Conservation (phyloP, 2,797 vertebrate species). For the Coranthus polyacanthus region DNA sequence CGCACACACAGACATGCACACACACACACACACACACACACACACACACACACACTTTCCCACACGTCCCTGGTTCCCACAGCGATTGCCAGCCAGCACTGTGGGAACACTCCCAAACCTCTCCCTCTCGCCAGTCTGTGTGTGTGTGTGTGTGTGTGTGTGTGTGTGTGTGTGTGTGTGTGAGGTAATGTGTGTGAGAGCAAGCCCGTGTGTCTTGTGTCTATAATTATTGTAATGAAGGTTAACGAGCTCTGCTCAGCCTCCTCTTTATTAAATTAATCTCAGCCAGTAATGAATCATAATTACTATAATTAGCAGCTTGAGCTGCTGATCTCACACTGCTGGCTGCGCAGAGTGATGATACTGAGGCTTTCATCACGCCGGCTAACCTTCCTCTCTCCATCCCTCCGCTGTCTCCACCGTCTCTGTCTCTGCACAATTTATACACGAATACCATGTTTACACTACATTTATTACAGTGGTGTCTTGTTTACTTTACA, state of each 20-base stretch:
- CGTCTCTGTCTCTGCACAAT: neutral
- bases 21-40: neutral
- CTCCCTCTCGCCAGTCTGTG: slow-evolving; percentile 1
- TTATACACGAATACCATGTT: neutral
- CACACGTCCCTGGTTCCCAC: slow-evolving; percentile 11
- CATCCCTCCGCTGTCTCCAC: neutral
- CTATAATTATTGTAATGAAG: slow-evolving; percentile 94
- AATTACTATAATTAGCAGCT: slow-evolving; percentile 95
- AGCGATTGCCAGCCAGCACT: slow-evolving; percentile 28
- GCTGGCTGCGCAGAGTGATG: slow-evolving; percentile 48
- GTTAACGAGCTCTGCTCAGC: slow-evolving; percentile 91
- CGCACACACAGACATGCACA: neutral
- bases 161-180: slow-evolving; percentile 8
- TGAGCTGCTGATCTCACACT: slow-evolving; percentile 65
- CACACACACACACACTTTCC: slow-evolving; percentile 17
- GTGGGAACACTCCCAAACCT: slow-evolving; percentile 23
- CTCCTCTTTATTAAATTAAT: slow-evolving; percentile 96
- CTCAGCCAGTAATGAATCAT: slow-evolving; percentile 92
- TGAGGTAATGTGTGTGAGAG: slow-evolving; percentile 2
- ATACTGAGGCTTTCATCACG: slow-evolving; percentile 22
- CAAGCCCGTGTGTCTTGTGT: slow-evolving; percentile 55
- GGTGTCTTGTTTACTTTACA: neutral
- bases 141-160: slow-evolving; percentile 7
- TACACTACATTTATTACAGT: slow-evolving; percentile 1
- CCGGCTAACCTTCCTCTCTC: slow-evolving; percentile 17